Evolutionary conservation across 2,888 invertebrate genomes (phyloP).

Genomic region (Leptopilina myrica): DNA sequence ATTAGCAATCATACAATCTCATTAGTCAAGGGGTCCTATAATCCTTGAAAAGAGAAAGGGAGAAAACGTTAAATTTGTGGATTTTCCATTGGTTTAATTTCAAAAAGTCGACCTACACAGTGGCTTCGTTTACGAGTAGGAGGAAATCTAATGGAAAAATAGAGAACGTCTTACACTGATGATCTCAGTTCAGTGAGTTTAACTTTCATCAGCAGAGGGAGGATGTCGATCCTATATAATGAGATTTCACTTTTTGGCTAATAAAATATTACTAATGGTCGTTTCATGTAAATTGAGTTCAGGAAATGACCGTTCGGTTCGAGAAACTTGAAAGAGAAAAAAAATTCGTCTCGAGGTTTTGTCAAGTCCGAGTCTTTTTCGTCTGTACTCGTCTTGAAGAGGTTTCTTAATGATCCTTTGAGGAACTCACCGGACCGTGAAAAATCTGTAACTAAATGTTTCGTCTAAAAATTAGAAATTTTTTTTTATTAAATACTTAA

Average conservation of each 20-base stretch:
- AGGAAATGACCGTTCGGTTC: neutral
- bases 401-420: too few species aligned
- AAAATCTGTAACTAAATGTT: too few species aligned
- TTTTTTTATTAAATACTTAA: too few species aligned
- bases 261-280: neutral
- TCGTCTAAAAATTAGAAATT: too few species aligned
- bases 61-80: slow-evolving; percentile 4
- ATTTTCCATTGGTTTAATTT: slow-evolving; percentile 24
- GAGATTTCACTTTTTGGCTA: neutral
- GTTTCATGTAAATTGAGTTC: too few species aligned
- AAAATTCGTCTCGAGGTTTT: too few species aligned
- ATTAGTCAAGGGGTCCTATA: slow-evolving; percentile 51
- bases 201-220: too few species aligned
- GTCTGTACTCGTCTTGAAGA: too few species aligned
- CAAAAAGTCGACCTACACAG: slow-evolving; percentile 13
- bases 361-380: too few species aligned
- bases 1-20: slow-evolving; percentile 58
- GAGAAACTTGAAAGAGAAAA: neutral
- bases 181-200: neutral
- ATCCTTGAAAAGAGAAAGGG: slow-evolving; percentile 43
- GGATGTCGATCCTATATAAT: neutral
- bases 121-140: neutral
- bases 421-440: too few species aligned
- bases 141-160: neutral
- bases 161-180: neutral